Evolutionary conservation across 2,113 vertebrate species (phyloP), one percentile per base, ranked within the genome.

Genomic region (Siniperca knerii): DNA sequence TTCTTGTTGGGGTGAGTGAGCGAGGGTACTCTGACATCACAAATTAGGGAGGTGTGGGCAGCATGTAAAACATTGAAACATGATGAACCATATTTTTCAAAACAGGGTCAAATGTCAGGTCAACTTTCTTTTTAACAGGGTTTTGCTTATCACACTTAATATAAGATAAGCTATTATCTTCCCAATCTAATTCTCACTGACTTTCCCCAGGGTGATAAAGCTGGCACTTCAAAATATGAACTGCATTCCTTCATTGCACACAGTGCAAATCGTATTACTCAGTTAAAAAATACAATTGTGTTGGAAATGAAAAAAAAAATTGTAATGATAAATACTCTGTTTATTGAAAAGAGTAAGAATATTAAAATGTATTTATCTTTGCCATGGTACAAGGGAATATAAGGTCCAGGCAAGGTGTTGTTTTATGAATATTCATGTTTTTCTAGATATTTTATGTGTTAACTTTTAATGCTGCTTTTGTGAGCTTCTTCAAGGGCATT

Each of bases 401-500:
- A 81, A 78, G 74, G 61, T 85, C 37, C 81, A 84, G 72, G 55
- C 77, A 81, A 80, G 15, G 60, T 85, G 85, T 93, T 90, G 69
- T 92, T 93, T 93, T 89, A 90, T 91, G 77, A 90, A 77, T 90
- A 85, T 91, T 84, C 73, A 37, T 89, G 82, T 90, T 95, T 93
- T 94, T 92, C 92, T 92, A 90, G 81, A 86, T 91, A 90, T 90
- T 94, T 93, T 87, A 90, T 72, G 88, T 95, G 90, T 79, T 86
- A 68, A 86, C 77, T 94, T 92, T 90, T 87, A 92, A 89, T 92
- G 94, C 93, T 94, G 90, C 93, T 95, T 95, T 90, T 89, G 91
- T 95, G 90, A 89, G 87, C 87, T 86, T 93, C 85, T 92, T 94
- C 33, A 92, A 92, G 89, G 89, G 87, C 84, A 84, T 91, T 95